Base-by-base conservation (phyloP, 2,888 invertebrate species). In the Leptopilina syphax region DNA sequence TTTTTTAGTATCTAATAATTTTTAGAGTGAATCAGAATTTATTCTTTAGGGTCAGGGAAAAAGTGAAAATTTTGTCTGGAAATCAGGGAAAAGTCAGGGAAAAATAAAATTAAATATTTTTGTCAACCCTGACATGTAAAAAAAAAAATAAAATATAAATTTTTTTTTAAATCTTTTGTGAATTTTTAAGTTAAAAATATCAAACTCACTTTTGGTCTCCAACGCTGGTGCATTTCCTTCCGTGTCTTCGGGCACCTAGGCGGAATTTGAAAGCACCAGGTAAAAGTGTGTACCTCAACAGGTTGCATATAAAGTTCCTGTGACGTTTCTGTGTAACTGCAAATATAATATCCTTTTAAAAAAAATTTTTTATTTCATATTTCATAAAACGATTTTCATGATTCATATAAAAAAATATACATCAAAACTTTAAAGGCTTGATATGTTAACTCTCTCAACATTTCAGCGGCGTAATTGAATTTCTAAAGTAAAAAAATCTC, bases 251-350 rank as follows among this genome's bases (percentile, higher is more conserved):
- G 95, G 89, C 97, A 97, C 83, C 96, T 93, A n/a, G 96, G 97
- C 7, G 97, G 97, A 88, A 96, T 93, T 82, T 95, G 94, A 88
- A 96, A 92, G 88, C 97, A 97, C 96, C 96, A 97, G 85, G 94
- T 94, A 89, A 95, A 96, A 1, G 95, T 95, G 82, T 96, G 94
- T 76, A 96, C 94, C 80, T 93, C 93, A 90, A 95, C 95, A 76
- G 95, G 95, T 80, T 96, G 95, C 60, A 94, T 93, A 86, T 94
- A 94, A 85, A 93, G 93, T 79, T 95, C 94, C 78, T 93, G 92
- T 81, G 94, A 94, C 34, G 95, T 95, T 85, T 94, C 94, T 81
- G 94, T 94, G 92, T 95, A 96, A 85, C 96, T 96, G 93, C 24
- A 79, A 73, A 73, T 54, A 54, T 50, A 47, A 65, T 41, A 65